Percentiles rank a stretch among this genome's conserved stretches.
phyloP scores from a whole-genome alignment of 2,888 invertebrate genomes.

The Andrena marginata region DNA sequence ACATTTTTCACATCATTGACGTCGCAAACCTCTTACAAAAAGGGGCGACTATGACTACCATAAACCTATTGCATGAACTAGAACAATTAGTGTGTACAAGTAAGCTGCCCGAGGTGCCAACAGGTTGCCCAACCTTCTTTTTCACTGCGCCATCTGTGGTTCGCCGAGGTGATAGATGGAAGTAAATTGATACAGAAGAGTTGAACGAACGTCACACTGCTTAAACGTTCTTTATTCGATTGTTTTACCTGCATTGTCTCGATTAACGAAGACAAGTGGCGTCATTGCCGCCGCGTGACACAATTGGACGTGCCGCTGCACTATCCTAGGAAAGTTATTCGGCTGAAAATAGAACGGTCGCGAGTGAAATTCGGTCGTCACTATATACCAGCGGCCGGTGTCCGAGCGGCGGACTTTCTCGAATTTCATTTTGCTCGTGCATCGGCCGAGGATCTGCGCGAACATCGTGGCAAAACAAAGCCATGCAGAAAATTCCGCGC shows the following conservation, averaged over 20 bases:
- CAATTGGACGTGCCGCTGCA: slow-evolving; percentile 42
- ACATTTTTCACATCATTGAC: no score
- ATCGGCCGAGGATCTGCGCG: not conserved
- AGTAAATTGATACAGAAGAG: not conserved
- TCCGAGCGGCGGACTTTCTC: slow-evolving; percentile 52
- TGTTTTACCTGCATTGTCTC: not conserved
- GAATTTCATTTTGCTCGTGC: slow-evolving; percentile 61
- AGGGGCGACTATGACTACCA: not conserved
- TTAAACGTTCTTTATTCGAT: not conserved
- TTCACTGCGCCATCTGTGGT: no score
- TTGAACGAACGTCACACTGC: not conserved
- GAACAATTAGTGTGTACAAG: not conserved
- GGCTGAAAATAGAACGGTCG: slow-evolving; percentile 62
- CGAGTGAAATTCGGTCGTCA: slow-evolving; percentile 60
- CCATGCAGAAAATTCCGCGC: slow-evolving; percentile 24
- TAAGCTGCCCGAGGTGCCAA: not conserved
- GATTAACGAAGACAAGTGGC: slow-evolving; percentile 1
- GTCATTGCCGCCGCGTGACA: slow-evolving; percentile 19
- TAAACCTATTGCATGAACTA: no score
- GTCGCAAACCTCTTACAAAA: not conserved
- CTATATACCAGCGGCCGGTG: slow-evolving; percentile 29
- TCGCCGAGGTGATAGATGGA: not conserved
- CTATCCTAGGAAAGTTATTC: slow-evolving; percentile 62
- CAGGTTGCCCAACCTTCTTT: not conserved
- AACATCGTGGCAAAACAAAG: slow-evolving; percentile 23